Percentiles rank a stretch among this genome's conserved stretches.
Evolutionary conservation across 2,113 vertebrate genomes (phyloP).

Genomic region (Cranoglanis bouderius): DNA sequence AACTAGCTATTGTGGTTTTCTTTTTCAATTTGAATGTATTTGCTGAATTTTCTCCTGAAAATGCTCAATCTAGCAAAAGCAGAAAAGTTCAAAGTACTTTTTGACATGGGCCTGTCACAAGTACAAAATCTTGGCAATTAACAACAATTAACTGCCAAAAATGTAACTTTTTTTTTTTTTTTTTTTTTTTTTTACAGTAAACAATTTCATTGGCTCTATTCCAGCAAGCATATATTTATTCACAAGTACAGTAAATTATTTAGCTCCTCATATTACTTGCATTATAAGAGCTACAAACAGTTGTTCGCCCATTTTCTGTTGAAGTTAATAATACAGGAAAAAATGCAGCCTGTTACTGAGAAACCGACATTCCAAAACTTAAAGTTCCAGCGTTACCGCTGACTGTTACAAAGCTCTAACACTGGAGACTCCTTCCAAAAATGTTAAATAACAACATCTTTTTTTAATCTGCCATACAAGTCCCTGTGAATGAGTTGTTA

Average conservation of each 20-base stretch:
- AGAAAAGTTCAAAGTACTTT: background rate
- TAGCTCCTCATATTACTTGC: too few species aligned
- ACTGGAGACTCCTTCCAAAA: constrained; percentile 1
- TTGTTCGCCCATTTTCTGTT: background rate
- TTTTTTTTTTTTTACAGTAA: too few species aligned
- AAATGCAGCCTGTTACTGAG: background rate
- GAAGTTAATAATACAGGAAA: background rate
- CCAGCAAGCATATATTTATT: background rate
- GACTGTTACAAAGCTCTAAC: background rate
- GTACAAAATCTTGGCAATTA: background rate
- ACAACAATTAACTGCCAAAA: background rate
- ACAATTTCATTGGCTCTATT: background rate
- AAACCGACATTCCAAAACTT: background rate
- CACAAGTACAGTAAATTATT: background rate
- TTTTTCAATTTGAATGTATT: background rate
- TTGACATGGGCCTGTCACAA: background rate
- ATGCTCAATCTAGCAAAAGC: too few species aligned
- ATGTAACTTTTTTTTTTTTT: too few species aligned
- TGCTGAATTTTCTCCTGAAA: background rate
- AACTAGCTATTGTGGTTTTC: background rate
- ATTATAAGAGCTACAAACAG: background rate
- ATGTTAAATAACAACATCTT: background rate
- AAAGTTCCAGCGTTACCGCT: background rate
- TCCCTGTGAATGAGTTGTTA: too few species aligned
- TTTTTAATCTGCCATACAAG: too few species aligned